A percentile compares a stretch with the other conserved stretches of the same genome.
Conservation (phyloP, 2,888 invertebrate genomes). For the Esperia sulphurella region DNA sequence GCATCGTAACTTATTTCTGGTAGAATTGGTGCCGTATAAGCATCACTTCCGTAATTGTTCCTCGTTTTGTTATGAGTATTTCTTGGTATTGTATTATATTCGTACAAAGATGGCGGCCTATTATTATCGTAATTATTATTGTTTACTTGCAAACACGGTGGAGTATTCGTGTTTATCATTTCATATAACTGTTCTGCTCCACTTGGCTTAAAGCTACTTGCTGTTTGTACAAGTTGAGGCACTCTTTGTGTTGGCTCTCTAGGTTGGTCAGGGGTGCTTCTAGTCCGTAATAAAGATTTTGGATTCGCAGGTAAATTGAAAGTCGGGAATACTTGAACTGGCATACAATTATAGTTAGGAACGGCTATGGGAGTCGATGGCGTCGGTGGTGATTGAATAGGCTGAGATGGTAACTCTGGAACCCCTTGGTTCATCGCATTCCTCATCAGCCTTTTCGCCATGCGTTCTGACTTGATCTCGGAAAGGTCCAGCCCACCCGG, state of each 20-base stretch:
- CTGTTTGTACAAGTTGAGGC: slow-evolving; percentile 13
- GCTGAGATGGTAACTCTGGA: slow-evolving; percentile 78
- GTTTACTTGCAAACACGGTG: slow-evolving; percentile 33
- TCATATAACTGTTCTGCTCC: slow-evolving; percentile 26
- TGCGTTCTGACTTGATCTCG: slow-evolving; percentile 93
- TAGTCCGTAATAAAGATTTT: slow-evolving; percentile 68
- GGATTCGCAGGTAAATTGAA: slow-evolving; percentile 86
- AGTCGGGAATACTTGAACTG: slow-evolving; percentile 78
- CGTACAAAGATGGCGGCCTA: slow-evolving; percentile 42
- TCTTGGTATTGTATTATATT: slow-evolving; percentile 28
- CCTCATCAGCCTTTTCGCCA: slow-evolving; percentile 86
- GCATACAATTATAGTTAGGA: slow-evolving; percentile 69
- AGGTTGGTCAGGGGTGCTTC: slow-evolving; percentile 53
- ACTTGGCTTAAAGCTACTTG: slow-evolving; percentile 25
- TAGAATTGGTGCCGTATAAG: slow-evolving; percentile 26
- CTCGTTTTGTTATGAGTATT: slow-evolving; percentile 22
- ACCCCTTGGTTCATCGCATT: slow-evolving; percentile 84
- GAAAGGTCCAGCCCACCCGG: slow-evolving; percentile 95
- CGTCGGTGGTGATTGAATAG: slow-evolving; percentile 68
- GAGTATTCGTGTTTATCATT: slow-evolving; percentile 34
- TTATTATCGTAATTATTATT: slow-evolving; percentile 29
- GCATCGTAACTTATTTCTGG: slow-evolving; percentile 54
- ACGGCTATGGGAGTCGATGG: slow-evolving; percentile 64
- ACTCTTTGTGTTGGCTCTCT: slow-evolving; percentile 34
- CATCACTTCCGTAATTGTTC: slow-evolving; percentile 38